These are phyloP conservation scores for Plagodis pulveraria DNA, from an alignment of 2,888 invertebrate genomes.

Conservation along the genomic window DNA sequence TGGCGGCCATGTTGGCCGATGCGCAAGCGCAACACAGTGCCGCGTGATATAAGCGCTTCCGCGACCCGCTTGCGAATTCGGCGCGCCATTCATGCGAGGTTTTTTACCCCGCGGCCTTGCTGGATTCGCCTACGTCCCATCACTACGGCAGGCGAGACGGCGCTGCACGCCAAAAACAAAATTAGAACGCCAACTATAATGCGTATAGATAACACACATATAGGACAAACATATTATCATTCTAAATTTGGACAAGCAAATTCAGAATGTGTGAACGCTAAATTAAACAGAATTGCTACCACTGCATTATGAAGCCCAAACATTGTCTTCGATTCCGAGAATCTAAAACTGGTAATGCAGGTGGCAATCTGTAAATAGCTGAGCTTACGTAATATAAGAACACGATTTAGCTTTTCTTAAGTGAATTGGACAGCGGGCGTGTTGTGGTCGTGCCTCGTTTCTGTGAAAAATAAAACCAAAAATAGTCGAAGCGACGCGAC, in stretches of 20 bases:
- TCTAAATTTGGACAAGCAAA: no score
- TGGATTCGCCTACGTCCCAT: slow-evolving; percentile 62
- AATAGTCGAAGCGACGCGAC: slow-evolving; percentile 41
- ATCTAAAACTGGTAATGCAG: slow-evolving; percentile 37
- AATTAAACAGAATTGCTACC: slow-evolving; percentile 30
- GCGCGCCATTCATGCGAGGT: slow-evolving; percentile 76
- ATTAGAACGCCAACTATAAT: slow-evolving; percentile 57
- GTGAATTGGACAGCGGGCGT: slow-evolving; percentile 35
- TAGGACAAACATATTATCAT: no score
- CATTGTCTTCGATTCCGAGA: slow-evolving; percentile 34
- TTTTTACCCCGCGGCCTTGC: slow-evolving; percentile 75
- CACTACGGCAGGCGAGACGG: slow-evolving; percentile 49
- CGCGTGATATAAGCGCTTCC: slow-evolving; percentile 70
- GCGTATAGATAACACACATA: slow-evolving; percentile 7
- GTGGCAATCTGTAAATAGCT: slow-evolving; percentile 39
- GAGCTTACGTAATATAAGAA: slow-evolving; percentile 43
- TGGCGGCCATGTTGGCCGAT: slow-evolving; percentile 45
- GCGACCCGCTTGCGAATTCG: slow-evolving; percentile 62
- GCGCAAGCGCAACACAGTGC: slow-evolving; percentile 51
- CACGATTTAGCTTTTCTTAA: slow-evolving; percentile 39
- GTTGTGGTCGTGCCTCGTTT: slow-evolving; percentile 30
- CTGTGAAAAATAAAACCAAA: slow-evolving; percentile 49
- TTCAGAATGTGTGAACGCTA: not conserved
- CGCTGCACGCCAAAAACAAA: slow-evolving; percentile 59
- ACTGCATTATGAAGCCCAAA: slow-evolving; percentile 31